These are phyloP conservation scores for Oxyura jamaicensis DNA, from an alignment of 2,113 vertebrate genomes.

Conservation along the genomic window DNA sequence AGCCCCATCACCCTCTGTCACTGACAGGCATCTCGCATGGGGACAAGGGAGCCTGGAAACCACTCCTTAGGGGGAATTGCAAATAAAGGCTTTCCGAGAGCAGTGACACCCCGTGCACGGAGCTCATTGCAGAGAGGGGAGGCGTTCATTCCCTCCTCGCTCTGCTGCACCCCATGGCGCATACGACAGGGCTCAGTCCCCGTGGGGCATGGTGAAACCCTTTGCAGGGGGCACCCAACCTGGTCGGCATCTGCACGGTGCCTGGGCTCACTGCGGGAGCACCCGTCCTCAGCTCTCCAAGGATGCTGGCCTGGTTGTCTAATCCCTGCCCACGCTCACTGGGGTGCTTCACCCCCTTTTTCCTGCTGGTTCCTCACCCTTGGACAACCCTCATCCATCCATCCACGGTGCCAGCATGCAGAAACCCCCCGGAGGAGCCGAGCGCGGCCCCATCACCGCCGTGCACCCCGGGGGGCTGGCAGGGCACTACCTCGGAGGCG, in stretches of 20 bases:
- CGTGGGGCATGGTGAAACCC: background rate
- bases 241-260: rapidly evolving
- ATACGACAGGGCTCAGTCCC: rapidly evolving
- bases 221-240: background rate
- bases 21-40: background rate
- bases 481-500: background rate
- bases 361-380: background rate
- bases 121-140: background rate
- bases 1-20: background rate
- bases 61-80: background rate
- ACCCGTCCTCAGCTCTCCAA: background rate
- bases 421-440: background rate
- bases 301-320: rapidly evolving
- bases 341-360: background rate
- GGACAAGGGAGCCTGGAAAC: background rate
- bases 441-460: background rate
- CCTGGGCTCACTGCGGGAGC: background rate
- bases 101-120: background rate
- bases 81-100: background rate
- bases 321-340: background rate
- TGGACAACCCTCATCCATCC: background rate
- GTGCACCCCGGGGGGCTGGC: background rate
- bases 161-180: rapidly evolving
- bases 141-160: rapidly evolving
- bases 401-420: background rate